Base-by-base conservation (phyloP, 1,140 invertebrate genomes). In the Caenorhabditis latens region DNA sequence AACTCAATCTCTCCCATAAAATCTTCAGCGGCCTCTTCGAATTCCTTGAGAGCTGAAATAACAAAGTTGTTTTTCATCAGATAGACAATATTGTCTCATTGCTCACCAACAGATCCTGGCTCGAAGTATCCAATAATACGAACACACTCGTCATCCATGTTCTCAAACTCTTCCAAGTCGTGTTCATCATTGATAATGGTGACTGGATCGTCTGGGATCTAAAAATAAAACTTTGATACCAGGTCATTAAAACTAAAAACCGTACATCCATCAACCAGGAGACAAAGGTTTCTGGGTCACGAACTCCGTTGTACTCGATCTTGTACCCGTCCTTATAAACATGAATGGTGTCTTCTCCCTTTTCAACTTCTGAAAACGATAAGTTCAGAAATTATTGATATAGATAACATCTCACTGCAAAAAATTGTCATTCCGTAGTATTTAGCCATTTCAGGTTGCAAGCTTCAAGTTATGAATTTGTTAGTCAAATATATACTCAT, bases 1-100 rank as follows among this genome's bases (percentile, higher is more conserved):
- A 92, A 92, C 83, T 92, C 91, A 48, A 92, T 92, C 86, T 92
- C 91, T 75, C 91, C 91, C 91, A 92, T 92, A 75, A 92, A 92
- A 57, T 92, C 91, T 82, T 92, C 91, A 19, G 91, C 91, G 24
- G 91, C 91, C 84, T 92, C 91, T 84, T 92, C 91, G 86, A 92
- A 92, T 83, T 92, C 91, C 55, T 92, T 92, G 40, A 92, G 86
- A 57, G 92, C 91, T 90, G 46, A 79, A 90, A 90, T 14, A 19
- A 13, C 11, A 55, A 11, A 14, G 13, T 6, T 14, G 16, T 71
- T 71, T 46, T 4, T 21, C 2, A 0, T 2, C 13, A 87, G 24
- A 19, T 50, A 1, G 13, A 21, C n/a, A n/a, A n/a, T n/a, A n/a
- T n/a, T n/a, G n/a, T n/a, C n/a, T n/a, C n/a, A n/a, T n/a, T n/a